phyloP scores from a whole-genome alignment of 2,888 invertebrate species.

The Clivina fossor region DNA sequence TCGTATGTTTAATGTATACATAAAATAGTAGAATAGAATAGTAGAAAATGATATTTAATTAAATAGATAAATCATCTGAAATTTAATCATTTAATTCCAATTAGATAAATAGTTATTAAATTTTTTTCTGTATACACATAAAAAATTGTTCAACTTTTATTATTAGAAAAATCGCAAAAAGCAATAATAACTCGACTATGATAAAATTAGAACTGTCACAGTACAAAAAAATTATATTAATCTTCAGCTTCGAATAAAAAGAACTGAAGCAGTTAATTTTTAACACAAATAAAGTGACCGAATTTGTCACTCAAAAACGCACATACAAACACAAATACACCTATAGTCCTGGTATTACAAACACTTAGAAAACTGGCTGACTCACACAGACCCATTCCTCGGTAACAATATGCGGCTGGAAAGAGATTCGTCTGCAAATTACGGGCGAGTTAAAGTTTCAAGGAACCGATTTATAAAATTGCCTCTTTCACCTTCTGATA shows the following conservation, averaged over 20 bases:
- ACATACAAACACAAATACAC: slow-evolving; percentile 17
- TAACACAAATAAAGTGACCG: slow-evolving; percentile 29
- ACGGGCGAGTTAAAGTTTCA: slow-evolving; percentile 32
- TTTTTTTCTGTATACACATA: too few relatives aligned
- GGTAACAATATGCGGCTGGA: slow-evolving; percentile 24
- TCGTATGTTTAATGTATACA: too few relatives aligned
- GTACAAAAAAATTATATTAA: slow-evolving; percentile 29
- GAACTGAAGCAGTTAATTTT: slow-evolving; percentile 28
- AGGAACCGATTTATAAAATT: slow-evolving; percentile 34
- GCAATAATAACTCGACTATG: not conserved
- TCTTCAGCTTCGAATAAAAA: slow-evolving; percentile 22
- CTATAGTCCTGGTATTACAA: slow-evolving; percentile 18
- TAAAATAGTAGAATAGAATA: too few relatives aligned
- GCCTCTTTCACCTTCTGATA: slow-evolving; percentile 32
- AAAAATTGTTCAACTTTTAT: too few relatives aligned
- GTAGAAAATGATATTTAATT: too few relatives aligned
- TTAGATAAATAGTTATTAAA: too few relatives aligned
- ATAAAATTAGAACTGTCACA: slow-evolving; percentile 21
- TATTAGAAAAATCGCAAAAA: too few relatives aligned
- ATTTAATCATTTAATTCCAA: too few relatives aligned
- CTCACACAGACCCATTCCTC: too few relatives aligned
- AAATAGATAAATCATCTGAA: too few relatives aligned
- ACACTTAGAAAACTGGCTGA: too few relatives aligned
- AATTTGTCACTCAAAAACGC: slow-evolving; percentile 22
- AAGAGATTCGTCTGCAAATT: slow-evolving; percentile 30